phyloP scores from a whole-genome alignment of 2,888 invertebrate genomes.

The Zaprionus lineosus region DNA sequence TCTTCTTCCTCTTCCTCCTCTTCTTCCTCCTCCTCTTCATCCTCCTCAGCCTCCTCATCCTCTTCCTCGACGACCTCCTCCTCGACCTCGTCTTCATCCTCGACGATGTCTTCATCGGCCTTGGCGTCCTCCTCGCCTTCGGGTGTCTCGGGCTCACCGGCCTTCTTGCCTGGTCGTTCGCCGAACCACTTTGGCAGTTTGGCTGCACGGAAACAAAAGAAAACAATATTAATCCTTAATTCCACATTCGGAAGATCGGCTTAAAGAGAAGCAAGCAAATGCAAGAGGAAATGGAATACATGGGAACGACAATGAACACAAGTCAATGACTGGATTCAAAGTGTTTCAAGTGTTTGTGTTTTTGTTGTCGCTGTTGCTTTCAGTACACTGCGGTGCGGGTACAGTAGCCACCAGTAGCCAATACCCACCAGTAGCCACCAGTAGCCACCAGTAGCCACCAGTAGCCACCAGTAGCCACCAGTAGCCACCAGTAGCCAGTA shows the following conservation, averaged over 20 bases:
- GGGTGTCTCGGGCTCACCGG: constrained; percentile 93
- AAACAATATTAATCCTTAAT: not conserved
- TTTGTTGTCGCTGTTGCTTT: no score
- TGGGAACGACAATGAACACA: no score
- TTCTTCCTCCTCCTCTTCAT: constrained; percentile 85
- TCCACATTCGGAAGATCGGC: not conserved
- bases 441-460: no score
- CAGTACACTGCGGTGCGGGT: no score
- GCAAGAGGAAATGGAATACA: no score
- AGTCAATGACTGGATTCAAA: no score
- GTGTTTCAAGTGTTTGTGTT: no score
- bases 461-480: no score
- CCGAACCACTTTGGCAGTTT: constrained; percentile 98
- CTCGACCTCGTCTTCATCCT: constrained; percentile 89
- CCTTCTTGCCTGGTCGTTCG: constrained; percentile 96
- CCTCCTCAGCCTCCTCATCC: constrained; percentile 87
- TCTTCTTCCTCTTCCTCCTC: constrained; percentile 84
- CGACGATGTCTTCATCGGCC: constrained; percentile 88
- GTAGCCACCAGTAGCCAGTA: not conserved
- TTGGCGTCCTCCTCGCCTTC: constrained; percentile 95
- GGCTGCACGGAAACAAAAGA: constrained; percentile 85
- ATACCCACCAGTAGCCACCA: no score
- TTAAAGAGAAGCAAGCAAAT: no score
- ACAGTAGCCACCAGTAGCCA: no score
- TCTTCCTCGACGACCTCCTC: constrained; percentile 90